These are phyloP conservation scores for Siniperca obscura DNA, from an alignment of 2,797 vertebrate genomes.

Conservation along the genomic window DNA sequence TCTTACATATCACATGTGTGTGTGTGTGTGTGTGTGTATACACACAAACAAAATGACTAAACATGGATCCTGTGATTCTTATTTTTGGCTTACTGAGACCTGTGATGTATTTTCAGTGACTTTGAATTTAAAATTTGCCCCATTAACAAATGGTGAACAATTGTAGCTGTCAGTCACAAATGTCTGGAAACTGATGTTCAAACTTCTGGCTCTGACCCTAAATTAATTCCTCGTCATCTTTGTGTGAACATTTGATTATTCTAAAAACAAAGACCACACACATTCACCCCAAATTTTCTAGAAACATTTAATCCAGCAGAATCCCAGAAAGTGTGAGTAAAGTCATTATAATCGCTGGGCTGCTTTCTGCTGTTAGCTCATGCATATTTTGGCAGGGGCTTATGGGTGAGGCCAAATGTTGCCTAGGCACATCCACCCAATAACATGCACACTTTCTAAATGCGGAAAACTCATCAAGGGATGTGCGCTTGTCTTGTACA, in stretches of 20 bases:
- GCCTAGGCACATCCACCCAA: slow-evolving; percentile 3
- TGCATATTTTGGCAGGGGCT: slow-evolving; percentile 14
- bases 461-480: slow-evolving; percentile 42
- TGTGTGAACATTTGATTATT: not conserved
- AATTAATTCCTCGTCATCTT: not conserved
- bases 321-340: slow-evolving; percentile 2
- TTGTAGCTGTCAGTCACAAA: not conserved
- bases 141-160: not conserved
- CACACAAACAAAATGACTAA: not conserved
- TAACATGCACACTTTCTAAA: slow-evolving; percentile 25
- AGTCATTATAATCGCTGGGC: slow-evolving; percentile 12
- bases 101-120: not conserved
- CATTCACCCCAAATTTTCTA: not conserved
- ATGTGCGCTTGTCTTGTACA: not conserved
- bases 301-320: slow-evolving; percentile 13
- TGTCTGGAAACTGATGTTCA: not conserved
- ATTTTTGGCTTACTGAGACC: not conserved
- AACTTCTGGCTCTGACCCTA: not conserved
- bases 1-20: not conserved
- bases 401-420: slow-evolving; percentile 19
- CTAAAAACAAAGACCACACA: slow-evolving; percentile 2
- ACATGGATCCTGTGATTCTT: not conserved
- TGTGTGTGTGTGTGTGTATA: too few species aligned
- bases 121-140: not conserved
- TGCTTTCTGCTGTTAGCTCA: not conserved